A percentile compares a stretch with the other conserved stretches of the same genome.
Evolutionary conservation across 1,140 invertebrate genomes (phyloP).

Genomic region (Trissolcus basalis): DNA sequence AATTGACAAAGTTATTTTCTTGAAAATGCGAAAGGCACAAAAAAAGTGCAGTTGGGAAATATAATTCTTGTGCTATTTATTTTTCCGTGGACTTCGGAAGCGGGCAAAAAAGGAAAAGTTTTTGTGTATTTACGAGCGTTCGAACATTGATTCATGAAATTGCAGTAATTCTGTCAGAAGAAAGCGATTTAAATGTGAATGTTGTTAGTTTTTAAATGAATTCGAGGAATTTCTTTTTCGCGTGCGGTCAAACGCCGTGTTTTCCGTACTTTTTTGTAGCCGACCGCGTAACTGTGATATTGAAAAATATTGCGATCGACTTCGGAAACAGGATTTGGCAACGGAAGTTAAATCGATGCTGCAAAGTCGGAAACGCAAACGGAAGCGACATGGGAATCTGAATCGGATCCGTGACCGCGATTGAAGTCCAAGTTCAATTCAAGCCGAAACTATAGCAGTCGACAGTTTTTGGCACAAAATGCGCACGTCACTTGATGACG

Average conservation of each 20-base stretch:
- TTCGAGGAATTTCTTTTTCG: slow-evolving; percentile 30
- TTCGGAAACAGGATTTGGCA: slow-evolving; percentile 59
- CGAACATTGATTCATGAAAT: neutral
- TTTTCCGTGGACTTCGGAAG: no score
- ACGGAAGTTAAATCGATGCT: slow-evolving; percentile 59
- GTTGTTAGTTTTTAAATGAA: slow-evolving; percentile 14
- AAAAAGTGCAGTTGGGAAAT: no score
- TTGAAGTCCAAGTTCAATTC: slow-evolving; percentile 55
- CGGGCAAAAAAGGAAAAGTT: neutral
- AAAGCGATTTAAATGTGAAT: neutral
- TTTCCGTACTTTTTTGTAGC: slow-evolving; percentile 49
- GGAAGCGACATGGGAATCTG: slow-evolving; percentile 55
- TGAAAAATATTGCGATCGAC: slow-evolving; percentile 59
- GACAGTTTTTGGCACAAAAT: slow-evolving; percentile 42
- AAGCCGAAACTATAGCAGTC: slow-evolving; percentile 37
- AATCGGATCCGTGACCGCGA: slow-evolving; percentile 57
- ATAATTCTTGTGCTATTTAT: no score
- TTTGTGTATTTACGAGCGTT: neutral
- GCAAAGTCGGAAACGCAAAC: slow-evolving; percentile 51
- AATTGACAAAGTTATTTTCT: no score
- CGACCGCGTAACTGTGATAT: slow-evolving; percentile 50
- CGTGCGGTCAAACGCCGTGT: slow-evolving; percentile 39
- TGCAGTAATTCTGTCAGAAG: slow-evolving; percentile 3
- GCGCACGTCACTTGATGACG: slow-evolving; percentile 39
- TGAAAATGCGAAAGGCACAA: no score